Conservation (phyloP, 1,140 invertebrate species). For the Drosophila simulans region DNA sequence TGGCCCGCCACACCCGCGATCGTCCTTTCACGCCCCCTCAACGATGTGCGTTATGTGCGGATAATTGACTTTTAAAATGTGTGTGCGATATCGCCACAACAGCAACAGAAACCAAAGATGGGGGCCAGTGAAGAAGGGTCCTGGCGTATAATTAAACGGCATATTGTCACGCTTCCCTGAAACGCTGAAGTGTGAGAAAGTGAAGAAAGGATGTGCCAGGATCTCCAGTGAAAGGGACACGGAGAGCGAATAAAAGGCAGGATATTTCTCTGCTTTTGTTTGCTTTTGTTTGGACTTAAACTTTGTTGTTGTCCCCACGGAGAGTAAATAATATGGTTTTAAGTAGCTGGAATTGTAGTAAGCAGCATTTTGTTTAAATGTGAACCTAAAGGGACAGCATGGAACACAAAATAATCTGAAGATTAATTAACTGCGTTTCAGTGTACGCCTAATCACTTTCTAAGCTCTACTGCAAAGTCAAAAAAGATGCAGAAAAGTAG, state of each 20-base stretch:
- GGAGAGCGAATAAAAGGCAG: background rate
- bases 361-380: background rate
- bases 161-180: slow-evolving; percentile 78
- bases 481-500: background rate
- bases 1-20: slow-evolving; percentile 4
- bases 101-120: slow-evolving; percentile 28
- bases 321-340: slow-evolving; percentile 17
- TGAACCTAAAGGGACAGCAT: background rate
- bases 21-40: slow-evolving; percentile 37
- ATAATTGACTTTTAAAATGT: slow-evolving; percentile 83
- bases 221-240: slow-evolving; percentile 1
- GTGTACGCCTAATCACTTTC: background rate
- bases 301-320: background rate
- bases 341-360: slow-evolving; percentile 14
- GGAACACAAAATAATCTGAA: slow-evolving; percentile 1
- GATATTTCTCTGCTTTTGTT: slow-evolving; percentile 21
- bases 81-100: slow-evolving; percentile 75
- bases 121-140: slow-evolving; percentile 49
- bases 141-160: slow-evolving; percentile 78
- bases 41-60: slow-evolving; percentile 81
- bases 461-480: background rate
- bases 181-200: slow-evolving; percentile 18
- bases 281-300: slow-evolving; percentile 34
- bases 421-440: slow-evolving; percentile 9
- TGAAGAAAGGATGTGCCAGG: slow-evolving; percentile 23